phyloP scores from a whole-genome alignment of 2,797 vertebrate genomes.

The Trematomus bernacchii region DNA sequence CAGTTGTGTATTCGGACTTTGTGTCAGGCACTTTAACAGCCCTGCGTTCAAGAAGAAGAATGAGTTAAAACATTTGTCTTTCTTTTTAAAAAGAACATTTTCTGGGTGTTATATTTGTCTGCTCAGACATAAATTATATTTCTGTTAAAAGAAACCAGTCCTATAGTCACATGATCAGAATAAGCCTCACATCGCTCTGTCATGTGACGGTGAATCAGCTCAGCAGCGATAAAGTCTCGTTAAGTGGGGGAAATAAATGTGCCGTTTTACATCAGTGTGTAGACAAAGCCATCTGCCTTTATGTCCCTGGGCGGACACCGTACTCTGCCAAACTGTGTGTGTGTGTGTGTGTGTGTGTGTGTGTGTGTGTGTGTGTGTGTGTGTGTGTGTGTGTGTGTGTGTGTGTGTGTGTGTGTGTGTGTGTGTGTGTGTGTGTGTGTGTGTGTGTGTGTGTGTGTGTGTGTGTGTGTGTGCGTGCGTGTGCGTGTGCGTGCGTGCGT shows the following conservation, averaged over 20 bases:
- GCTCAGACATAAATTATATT: too few species aligned
- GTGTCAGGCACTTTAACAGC: slow-evolving; percentile 8
- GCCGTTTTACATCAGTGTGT: slow-evolving; percentile 49
- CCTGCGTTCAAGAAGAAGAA: not conserved
- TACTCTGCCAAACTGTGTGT: slow-evolving; percentile 56
- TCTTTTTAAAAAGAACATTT: too few species aligned
- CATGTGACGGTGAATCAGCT: not conserved
- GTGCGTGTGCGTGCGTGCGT: slow-evolving; percentile 17
- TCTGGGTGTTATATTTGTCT: too few species aligned
- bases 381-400: slow-evolving; percentile 53
- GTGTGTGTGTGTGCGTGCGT: slow-evolving; percentile 36
- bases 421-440: slow-evolving; percentile 39
- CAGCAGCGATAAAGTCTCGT: slow-evolving; percentile 16
- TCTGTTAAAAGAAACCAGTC: too few species aligned
- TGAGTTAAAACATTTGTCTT: not conserved
- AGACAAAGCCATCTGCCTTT: slow-evolving; percentile 74
- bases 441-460: slow-evolving; percentile 12
- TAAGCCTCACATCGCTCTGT: too few species aligned
- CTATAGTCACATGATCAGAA: too few species aligned
- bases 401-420: slow-evolving; percentile 40
- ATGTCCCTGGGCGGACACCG: slow-evolving; percentile 55
- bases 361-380: slow-evolving; percentile 43
- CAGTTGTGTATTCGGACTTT: slow-evolving; percentile 9
- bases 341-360: slow-evolving; percentile 48
- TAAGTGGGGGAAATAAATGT: slow-evolving; percentile 51